phyloP scores from a whole-genome alignment of 1,140 invertebrate genomes.

The Nomia melanderi region DNA sequence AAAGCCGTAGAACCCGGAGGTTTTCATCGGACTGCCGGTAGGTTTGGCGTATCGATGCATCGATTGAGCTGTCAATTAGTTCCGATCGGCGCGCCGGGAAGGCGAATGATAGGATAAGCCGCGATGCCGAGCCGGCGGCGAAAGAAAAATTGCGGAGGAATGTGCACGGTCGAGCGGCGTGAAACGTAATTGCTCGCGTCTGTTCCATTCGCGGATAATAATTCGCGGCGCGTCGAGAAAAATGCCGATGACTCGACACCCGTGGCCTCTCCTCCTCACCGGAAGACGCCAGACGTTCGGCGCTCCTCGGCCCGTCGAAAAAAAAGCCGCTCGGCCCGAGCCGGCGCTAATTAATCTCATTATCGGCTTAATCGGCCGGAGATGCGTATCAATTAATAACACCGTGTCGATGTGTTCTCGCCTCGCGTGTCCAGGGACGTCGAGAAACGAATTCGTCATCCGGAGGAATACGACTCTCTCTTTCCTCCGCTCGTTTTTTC shows the following conservation, averaged over 20 bases:
- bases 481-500: not conserved
- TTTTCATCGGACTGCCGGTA: no score
- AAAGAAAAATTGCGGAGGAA: conserved; percentile 8
- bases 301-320: conserved; percentile 2
- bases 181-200: conserved; percentile 32
- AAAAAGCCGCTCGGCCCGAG: conserved; percentile 25
- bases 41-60: no score
- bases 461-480: not conserved
- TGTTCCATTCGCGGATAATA: conserved; percentile 27
- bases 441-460: conserved; percentile 2
- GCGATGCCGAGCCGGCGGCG: not conserved
- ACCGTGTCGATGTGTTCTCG: conserved; percentile 27
- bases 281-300: conserved; percentile 10
- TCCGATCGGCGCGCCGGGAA: no score
- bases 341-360: conserved; percentile 63
- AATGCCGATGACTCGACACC: conserved; percentile 44
- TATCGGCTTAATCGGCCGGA: conserved; percentile 58
- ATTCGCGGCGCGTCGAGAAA: conserved; percentile 38
- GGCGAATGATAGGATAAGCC: no score
- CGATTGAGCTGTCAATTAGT: no score
- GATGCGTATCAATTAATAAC: conserved; percentile 68
- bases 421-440: conserved; percentile 12
- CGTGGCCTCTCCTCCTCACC: not conserved
- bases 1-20: no score
- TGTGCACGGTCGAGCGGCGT: conserved; percentile 27